Evolutionary conservation across 2,888 invertebrate genomes (phyloP).

Genomic region (Cryptocephalus moraei): DNA sequence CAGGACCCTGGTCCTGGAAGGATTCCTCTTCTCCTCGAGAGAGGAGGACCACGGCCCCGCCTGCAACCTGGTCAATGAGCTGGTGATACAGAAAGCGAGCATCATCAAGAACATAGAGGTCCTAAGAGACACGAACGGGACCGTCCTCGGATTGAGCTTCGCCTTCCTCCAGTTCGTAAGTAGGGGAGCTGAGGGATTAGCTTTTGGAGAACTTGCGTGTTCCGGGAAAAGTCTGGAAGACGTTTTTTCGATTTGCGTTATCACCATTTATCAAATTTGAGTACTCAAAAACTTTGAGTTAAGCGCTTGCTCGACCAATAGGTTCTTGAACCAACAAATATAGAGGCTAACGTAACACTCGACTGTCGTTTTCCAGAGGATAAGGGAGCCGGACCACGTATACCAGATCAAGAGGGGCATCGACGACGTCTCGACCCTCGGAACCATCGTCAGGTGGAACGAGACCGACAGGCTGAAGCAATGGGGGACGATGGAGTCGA

Average conservation of each 20-base stretch:
- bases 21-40: constrained; percentile 14
- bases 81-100: constrained; percentile 9
- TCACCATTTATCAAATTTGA: too few relatives aligned
- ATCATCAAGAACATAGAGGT: constrained; percentile 11
- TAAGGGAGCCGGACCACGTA: constrained; percentile 41
- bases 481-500: constrained; percentile 35
- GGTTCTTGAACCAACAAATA: too few relatives aligned
- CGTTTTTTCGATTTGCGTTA: too few relatives aligned
- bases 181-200: not conserved
- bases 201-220: too few relatives aligned
- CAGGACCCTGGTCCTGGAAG: constrained; percentile 16
- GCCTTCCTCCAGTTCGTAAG: constrained; percentile 19
- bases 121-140: constrained; percentile 6
- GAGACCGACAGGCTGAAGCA: constrained; percentile 23
- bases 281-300: too few relatives aligned
- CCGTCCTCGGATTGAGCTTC: constrained; percentile 9
- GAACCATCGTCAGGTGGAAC: constrained; percentile 42
- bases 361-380: constrained; percentile 14
- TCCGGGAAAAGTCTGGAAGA: too few relatives aligned
- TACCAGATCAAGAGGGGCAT: constrained; percentile 44
- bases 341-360: too few relatives aligned
- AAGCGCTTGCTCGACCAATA: too few relatives aligned
- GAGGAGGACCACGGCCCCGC: constrained; percentile 14
- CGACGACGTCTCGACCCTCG: constrained; percentile 36
- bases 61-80: constrained; percentile 16